Conservation (phyloP, 2,113 vertebrate genomes). For the Lampris megalopsis region DNA sequence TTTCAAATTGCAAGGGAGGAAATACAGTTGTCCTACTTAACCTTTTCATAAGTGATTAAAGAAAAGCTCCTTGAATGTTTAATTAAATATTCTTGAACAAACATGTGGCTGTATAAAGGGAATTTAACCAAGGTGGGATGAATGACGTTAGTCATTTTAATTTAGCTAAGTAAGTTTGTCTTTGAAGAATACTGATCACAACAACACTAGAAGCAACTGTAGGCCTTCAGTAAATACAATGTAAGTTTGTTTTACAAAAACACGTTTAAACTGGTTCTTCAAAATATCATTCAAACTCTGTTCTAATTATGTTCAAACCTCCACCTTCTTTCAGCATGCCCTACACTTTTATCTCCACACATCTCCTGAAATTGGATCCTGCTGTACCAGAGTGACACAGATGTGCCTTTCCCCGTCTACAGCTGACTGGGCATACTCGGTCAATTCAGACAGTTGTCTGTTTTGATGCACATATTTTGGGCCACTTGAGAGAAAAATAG, state of each 20-base stretch:
- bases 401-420: background rate
- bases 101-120: no score
- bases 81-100: no score
- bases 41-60: no score
- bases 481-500: no score
- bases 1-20: no score
- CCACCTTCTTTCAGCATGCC: background rate
- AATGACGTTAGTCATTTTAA: no score
- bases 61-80: no score
- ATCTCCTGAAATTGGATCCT: slow-evolving; percentile 36
- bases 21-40: no score
- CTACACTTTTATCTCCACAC: slow-evolving; percentile 13
- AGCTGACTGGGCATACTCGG: background rate
- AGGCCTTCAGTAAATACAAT: background rate
- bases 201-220: background rate
- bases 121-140: no score
- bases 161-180: no score
- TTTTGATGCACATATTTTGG: no score
- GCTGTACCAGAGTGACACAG: slow-evolving; percentile 15
- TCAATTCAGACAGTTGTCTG: background rate
- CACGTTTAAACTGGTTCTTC: slow-evolving; percentile 33
- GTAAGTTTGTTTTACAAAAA: background rate
- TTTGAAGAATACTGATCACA: no score
- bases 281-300: slow-evolving; percentile 19
- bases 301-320: background rate